These are phyloP conservation scores for Bembecia ichneumoniformis DNA, from an alignment of 2,888 invertebrate species.

Conservation along the genomic window DNA sequence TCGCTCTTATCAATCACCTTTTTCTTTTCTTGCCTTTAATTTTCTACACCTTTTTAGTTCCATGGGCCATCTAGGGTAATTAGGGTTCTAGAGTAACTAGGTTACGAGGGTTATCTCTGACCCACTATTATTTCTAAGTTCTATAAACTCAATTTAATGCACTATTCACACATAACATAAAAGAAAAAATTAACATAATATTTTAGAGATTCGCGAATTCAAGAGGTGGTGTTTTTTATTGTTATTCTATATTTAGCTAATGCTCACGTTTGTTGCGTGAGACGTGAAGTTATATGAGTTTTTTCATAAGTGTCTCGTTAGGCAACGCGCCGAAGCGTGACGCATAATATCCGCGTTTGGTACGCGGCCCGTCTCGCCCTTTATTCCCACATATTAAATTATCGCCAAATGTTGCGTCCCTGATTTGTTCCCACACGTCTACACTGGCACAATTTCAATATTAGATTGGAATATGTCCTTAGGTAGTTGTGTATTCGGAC, in stretches of 20 bases:
- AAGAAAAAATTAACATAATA: not conserved
- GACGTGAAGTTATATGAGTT: conserved; percentile 3
- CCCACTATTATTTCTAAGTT: too few species aligned
- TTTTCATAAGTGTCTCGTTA: conserved; percentile 22
- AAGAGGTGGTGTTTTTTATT: not conserved
- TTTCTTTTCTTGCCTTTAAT: too few species aligned
- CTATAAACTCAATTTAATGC: too few species aligned
- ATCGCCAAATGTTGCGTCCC: conserved; percentile 48
- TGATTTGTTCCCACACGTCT: conserved; percentile 34
- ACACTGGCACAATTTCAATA: conserved; percentile 16
- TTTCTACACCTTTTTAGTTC: too few species aligned
- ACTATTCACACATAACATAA: too few species aligned
- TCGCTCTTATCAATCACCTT: too few species aligned
- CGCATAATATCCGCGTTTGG: conserved; percentile 17
- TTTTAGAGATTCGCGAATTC: not conserved
- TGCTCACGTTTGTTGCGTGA: not conserved
- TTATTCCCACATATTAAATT: conserved; percentile 52
- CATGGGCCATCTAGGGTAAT: too few species aligned
- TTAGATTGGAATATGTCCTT: conserved; percentile 11
- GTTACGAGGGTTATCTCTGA: too few species aligned
- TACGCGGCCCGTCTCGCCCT: conserved; percentile 23
- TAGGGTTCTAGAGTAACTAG: too few species aligned
- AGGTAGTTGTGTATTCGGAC: not conserved
- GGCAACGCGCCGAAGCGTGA: conserved; percentile 11
- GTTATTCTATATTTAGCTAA: not conserved